A percentile compares a stretch with the other conserved stretches of the same genome.
phyloP scores from a whole-genome alignment of 2,113 vertebrate genomes.

The Actinemys pallida region DNA sequence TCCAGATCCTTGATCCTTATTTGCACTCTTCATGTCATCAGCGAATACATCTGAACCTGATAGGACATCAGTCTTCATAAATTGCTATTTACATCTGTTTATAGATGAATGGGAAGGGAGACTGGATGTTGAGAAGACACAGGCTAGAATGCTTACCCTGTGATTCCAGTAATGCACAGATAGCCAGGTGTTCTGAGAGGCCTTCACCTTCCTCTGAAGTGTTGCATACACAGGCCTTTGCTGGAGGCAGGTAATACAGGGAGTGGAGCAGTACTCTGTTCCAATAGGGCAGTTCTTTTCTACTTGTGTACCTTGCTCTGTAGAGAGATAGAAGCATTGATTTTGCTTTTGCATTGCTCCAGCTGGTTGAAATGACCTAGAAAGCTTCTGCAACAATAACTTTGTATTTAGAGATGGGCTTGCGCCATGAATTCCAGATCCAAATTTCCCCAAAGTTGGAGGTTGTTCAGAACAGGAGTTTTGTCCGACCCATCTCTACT shows the following conservation, averaged over 20 bases:
- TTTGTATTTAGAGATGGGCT: not conserved
- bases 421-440: not conserved
- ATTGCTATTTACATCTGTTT: not conserved
- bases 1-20: not conserved
- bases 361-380: not conserved
- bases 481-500: not conserved
- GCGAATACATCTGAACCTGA: not conserved
- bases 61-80: not conserved
- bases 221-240: not conserved
- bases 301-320: not conserved
- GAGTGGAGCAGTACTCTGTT: not conserved
- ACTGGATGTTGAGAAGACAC: not conserved
- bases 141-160: not conserved
- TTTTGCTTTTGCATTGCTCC: not conserved
- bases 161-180: not conserved
- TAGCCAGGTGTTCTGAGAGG: not conserved
- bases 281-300: not conserved
- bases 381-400: not conserved
- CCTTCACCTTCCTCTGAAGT: not conserved
- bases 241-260: accelerated
- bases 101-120: not conserved
- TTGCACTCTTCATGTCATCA: not conserved
- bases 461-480: not conserved
- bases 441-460: too few species aligned
- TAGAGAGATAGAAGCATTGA: not conserved